A percentile compares a stretch with the other conserved stretches of the same genome.
Conservation (phyloP, 1,140 invertebrate genomes). For the Ceratina japonica region DNA sequence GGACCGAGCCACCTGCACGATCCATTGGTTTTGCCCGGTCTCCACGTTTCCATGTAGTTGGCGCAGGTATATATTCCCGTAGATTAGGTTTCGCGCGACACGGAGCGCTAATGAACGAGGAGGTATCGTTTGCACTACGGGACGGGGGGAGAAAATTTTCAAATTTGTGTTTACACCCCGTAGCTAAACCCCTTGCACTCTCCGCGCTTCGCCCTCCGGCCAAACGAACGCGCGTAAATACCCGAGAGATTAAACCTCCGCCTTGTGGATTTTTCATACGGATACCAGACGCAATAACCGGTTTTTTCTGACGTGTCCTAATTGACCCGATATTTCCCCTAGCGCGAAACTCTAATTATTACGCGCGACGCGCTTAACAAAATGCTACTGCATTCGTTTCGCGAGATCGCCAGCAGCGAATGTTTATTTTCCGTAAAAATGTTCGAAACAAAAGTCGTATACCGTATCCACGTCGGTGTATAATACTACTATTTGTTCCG, state of each 20-base stretch:
- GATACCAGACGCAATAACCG: too few species aligned
- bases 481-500: not conserved
- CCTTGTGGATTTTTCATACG: too few species aligned
- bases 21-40: conserved; percentile 37
- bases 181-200: conserved; percentile 28
- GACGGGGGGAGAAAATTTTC: conserved; percentile 63
- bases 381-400: too few species aligned
- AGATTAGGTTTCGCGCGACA: conserved; percentile 69
- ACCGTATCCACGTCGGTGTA: too few species aligned
- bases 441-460: too few species aligned
- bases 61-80: conserved; percentile 31
- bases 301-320: too few species aligned
- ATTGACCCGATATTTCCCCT: too few species aligned
- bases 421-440: too few species aligned
- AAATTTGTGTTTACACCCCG: conserved; percentile 61
- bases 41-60: conserved; percentile 34
- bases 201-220: conserved; percentile 4
- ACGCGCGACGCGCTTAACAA: too few species aligned
- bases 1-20: conserved; percentile 35
- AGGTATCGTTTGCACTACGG: conserved; percentile 67
- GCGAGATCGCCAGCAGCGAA: too few species aligned
- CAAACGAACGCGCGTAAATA: conserved; percentile 59
- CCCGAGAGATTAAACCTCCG: conserved; percentile 36
- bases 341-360: too few species aligned
- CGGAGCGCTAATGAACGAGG: conserved; percentile 70